Percentiles rank a stretch among this genome's conserved stretches.
These are phyloP conservation scores for Pelodytes ibericus DNA, from an alignment of 2,797 vertebrate species.

Conservation along the genomic window DNA sequence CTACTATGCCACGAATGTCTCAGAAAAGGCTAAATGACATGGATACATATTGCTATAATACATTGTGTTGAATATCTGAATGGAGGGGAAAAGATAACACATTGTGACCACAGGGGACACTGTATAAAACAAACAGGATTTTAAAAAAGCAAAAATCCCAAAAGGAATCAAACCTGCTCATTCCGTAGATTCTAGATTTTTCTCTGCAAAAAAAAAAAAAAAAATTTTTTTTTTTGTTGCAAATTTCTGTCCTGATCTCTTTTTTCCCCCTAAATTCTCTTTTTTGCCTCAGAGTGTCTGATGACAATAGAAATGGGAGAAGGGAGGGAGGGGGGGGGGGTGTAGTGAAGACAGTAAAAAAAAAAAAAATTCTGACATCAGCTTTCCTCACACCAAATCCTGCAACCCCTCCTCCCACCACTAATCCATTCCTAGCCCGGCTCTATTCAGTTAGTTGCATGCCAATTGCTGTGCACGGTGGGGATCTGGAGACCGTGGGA, in stretches of 20 bases:
- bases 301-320: constrained; percentile 5
- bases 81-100: too few species aligned
- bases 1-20: too few species aligned
- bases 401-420: constrained; percentile 57
- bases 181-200: too few species aligned
- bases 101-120: too few species aligned
- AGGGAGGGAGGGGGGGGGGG: background rate
- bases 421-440: constrained; percentile 60
- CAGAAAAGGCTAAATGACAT: too few species aligned
- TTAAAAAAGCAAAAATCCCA: too few species aligned
- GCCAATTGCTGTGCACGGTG: constrained; percentile 18
- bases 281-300: constrained; percentile 14
- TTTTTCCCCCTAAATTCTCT: constrained; percentile 15
- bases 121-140: too few species aligned
- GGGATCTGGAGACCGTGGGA: constrained; percentile 22
- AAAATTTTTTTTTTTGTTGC: background rate
- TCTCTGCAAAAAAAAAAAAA: background rate
- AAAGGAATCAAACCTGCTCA: too few species aligned
- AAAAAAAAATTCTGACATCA: constrained; percentile 61
- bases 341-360: background rate
- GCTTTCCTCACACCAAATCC: constrained; percentile 60
- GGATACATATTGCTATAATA: too few species aligned
- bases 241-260: background rate
- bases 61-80: too few species aligned
- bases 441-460: constrained; percentile 66